Evolutionary conservation across 2,113 vertebrate genomes (phyloP).

Genomic region (Acrocephalus arundinaceus): DNA sequence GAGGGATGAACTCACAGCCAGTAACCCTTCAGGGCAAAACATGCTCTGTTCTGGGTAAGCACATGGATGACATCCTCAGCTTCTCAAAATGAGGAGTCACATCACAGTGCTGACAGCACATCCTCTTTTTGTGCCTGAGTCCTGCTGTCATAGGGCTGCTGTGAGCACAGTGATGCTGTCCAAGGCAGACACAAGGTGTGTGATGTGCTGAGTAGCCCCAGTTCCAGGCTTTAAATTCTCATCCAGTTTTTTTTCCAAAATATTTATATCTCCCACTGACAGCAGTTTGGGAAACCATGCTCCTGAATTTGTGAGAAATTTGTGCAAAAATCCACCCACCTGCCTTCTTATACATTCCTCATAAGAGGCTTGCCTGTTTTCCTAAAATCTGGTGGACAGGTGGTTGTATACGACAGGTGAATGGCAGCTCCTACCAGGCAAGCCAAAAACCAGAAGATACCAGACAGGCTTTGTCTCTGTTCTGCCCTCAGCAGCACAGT

Average conservation of each 20-base stretch:
- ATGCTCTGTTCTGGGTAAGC: not conserved
- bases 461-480: not conserved
- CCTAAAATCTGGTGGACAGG: not conserved
- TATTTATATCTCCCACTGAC: not conserved
- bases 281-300: not conserved
- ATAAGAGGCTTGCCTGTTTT: not conserved
- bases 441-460: not conserved
- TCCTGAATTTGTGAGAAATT: not conserved
- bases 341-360: not conserved
- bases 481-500: not conserved
- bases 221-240: not conserved
- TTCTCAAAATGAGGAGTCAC: not conserved
- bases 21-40: not conserved
- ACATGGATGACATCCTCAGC: not conserved
- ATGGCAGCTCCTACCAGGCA: not conserved
- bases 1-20: not conserved
- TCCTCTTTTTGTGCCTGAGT: not conserved
- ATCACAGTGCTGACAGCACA: accelerated
- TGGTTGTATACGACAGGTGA: not conserved
- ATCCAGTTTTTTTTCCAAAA: not conserved
- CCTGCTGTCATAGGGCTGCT: not conserved
- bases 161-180: not conserved
- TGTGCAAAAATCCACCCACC: not conserved
- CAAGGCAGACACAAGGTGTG: not conserved
- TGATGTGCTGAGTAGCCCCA: not conserved